Evolutionary conservation across 2,797 vertebrate genomes (phyloP).

Genomic region (Ara ararauna): DNA sequence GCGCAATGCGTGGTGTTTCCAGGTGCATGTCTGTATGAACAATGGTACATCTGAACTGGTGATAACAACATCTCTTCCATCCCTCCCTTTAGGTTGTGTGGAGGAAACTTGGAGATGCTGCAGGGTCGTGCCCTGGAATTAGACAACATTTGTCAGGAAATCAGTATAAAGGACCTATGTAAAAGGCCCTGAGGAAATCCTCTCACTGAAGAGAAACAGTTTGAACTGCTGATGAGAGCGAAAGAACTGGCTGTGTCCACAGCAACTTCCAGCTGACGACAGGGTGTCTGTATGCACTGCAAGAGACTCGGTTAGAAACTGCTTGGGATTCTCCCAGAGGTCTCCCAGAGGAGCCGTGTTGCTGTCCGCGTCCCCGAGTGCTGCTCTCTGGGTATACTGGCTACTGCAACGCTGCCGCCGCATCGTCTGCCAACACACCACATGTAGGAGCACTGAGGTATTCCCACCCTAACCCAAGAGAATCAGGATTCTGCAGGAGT

Average conservation of each 20-base stretch:
- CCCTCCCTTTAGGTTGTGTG: conserved; percentile 81
- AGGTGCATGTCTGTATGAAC: neutral
- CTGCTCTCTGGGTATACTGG: conserved; percentile 32
- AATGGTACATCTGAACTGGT: fast-evolving
- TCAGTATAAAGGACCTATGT: conserved; percentile 85
- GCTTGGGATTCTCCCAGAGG: neutral
- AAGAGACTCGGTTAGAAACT: neutral
- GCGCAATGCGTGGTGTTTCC: neutral
- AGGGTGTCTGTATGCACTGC: conserved; percentile 35
- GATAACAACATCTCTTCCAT: conserved; percentile 33
- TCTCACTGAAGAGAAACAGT: conserved; percentile 3
- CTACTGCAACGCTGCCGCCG: conserved; percentile 15
- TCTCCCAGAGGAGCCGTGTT: neutral
- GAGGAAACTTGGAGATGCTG: conserved; percentile 88
- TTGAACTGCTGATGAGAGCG: conserved; percentile 33
- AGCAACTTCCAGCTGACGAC: conserved; percentile 19
- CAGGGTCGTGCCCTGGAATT: conserved; percentile 87
- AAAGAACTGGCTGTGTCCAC: conserved; percentile 1
- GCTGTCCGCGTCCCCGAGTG: neutral
- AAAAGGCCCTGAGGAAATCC: conserved; percentile 29
- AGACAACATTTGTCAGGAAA: conserved; percentile 83
- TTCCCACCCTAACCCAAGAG: conserved; percentile 32
- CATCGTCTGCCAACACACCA: neutral
- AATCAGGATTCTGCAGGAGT: conserved; percentile 38
- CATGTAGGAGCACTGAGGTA: conserved; percentile 48